phyloP scores from a whole-genome alignment of 2,113 vertebrate species.

The Crotophaga sulcirostris region DNA sequence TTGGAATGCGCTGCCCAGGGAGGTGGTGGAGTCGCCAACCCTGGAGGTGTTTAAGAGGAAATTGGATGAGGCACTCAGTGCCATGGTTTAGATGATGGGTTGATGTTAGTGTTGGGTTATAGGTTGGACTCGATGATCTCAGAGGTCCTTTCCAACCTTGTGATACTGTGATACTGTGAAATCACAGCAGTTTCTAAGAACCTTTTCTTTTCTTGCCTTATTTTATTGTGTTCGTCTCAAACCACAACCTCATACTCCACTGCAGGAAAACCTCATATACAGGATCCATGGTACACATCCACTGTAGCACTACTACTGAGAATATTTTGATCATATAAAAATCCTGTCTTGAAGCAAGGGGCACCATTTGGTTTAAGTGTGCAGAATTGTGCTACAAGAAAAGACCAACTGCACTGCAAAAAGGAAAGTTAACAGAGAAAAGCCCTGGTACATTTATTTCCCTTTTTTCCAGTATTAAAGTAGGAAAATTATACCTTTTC shows the following conservation, averaged over 20 bases:
- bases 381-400: not conserved
- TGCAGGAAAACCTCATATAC: not conserved
- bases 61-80: no score
- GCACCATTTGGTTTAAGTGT: not conserved
- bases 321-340: not conserved
- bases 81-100: no score
- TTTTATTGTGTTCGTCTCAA: not conserved
- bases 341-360: not conserved
- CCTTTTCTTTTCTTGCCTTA: not conserved
- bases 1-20: no score
- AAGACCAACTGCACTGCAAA: not conserved
- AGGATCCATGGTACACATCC: not conserved
- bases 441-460: not conserved
- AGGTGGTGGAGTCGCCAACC: no score
- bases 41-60: no score
- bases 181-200: accelerated
- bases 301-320: not conserved
- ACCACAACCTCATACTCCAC: not conserved
- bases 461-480: not conserved
- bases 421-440: not conserved
- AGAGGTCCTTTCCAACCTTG: no score
- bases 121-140: no score
- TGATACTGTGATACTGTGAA: no score
- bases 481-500: not conserved
- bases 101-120: no score